A percentile compares a stretch with the other conserved stretches of the same genome.
Evolutionary conservation across 1,140 invertebrate genomes (phyloP).

Genomic region (Pogonomyrmex californicus): DNA sequence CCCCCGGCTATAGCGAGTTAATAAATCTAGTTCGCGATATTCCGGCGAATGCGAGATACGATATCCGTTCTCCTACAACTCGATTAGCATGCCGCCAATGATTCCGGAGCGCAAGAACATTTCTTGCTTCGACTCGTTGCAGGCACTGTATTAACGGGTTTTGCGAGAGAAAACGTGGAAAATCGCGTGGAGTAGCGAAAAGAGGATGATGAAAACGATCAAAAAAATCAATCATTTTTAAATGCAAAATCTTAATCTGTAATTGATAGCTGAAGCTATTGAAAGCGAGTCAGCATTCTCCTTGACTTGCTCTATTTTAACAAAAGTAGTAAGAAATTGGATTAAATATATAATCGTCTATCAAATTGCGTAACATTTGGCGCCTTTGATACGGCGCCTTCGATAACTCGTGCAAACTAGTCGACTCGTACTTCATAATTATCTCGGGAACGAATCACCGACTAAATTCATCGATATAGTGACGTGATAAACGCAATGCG

Average conservation of each 20-base stretch:
- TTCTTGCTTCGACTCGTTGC: neutral
- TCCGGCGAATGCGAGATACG: constrained; percentile 18
- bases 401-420: constrained; percentile 25
- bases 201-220: neutral
- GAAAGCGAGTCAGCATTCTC: neutral
- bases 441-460: constrained; percentile 53
- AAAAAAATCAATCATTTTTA: too few species aligned
- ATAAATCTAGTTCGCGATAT: constrained; percentile 38
- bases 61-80: constrained; percentile 35
- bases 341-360: constrained; percentile 19
- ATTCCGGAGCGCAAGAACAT: constrained; percentile 28
- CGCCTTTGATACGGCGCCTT: neutral
- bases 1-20: neutral
- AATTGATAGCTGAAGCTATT: too few species aligned
- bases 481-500: constrained; percentile 61
- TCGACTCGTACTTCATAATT: constrained; percentile 61
- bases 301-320: neutral
- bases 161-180: constrained; percentile 5
- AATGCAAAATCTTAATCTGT: neutral
- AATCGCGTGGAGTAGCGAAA: neutral
- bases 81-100: constrained; percentile 41
- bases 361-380: constrained; percentile 36
- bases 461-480: constrained; percentile 38
- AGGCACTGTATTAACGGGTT: neutral
- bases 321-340: neutral